Evolutionary conservation across 1,140 invertebrate genomes (phyloP), one percentile per base, ranked within the genome.

Genomic region (Drosophila auraria): DNA sequence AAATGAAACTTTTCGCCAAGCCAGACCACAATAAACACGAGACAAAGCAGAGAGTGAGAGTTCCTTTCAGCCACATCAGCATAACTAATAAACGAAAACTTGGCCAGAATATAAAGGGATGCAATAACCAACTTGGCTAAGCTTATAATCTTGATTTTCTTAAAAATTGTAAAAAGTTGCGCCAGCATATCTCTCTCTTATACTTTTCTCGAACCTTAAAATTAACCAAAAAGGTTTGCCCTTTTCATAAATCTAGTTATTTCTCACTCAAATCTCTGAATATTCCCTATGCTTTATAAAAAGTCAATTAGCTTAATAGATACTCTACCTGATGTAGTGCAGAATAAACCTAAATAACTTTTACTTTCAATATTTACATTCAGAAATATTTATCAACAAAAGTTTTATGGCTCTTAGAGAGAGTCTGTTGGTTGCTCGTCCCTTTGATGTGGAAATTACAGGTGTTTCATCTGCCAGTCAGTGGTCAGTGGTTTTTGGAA

Each of bases 1-100:
- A 75, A 74, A 49, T 63, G 44, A 75, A 75, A 75, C 59, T 50
- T 63, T 74, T 42, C 12, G 33, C 40, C 33, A 64, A 63, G n/a
- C 42, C 27, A 25, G 38, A 20, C 50, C 38, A 59, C 70, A 58
- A 71, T 49, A 57, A 69, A 57, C 40, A 50, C 25, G 40, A 20
- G n/a, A 54, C 11, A 9, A 11, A 14, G n/a, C n/a, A 14, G 17
- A 15, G 12, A 15, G 47, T 15, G 20, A n/a, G 25, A 53, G 49
- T 42, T 42, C n/a, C 2, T 30, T 27, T 64, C n/a, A 14, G 44
- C 14, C 23, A 47, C 12, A 62, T 30, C 33, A 30, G 7, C 45
- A 40, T 23, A 69, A 69, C 65, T 38, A 50, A 49, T 33, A 50
- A 40, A 15, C 3, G 2, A 42, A n/a, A 64, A 59, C 17, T 44